Percentiles rank a stretch among this genome's conserved stretches.
These are phyloP conservation scores for Nanger granti DNA, from an alignment of 2,113 vertebrate species.

Conservation along the genomic window DNA sequence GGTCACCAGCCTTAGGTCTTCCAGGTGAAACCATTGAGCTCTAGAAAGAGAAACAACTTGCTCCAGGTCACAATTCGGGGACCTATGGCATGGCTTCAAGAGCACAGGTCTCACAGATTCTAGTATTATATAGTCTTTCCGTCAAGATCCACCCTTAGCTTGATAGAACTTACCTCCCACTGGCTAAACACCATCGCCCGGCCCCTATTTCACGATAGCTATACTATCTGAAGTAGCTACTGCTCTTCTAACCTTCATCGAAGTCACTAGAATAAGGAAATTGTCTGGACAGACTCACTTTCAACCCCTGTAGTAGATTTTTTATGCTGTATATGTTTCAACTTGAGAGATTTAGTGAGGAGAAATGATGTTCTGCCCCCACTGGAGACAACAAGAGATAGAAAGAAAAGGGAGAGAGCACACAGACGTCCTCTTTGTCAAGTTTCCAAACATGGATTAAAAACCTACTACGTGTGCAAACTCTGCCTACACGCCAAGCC, in stretches of 20 bases:
- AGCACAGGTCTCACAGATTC: not conserved
- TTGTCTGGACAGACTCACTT: not conserved
- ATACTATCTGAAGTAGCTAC: not conserved
- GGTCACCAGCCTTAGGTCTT: not conserved
- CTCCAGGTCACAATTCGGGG: not conserved
- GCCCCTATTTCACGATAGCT: not conserved
- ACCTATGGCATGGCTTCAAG: not conserved
- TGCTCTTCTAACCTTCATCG: not conserved
- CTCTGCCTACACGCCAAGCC: not conserved
- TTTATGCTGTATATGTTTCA: not conserved
- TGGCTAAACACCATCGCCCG: not conserved
- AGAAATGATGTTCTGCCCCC: not conserved
- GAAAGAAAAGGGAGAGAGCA: not conserved
- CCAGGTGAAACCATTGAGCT: not conserved
- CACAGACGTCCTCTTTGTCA: not conserved
- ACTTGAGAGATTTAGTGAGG: constrained; percentile 18
- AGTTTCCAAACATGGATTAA: not conserved
- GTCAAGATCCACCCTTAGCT: not conserved
- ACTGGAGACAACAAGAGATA: not conserved
- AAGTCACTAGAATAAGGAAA: not conserved
- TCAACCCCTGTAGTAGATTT: not conserved
- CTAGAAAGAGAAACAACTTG: not conserved
- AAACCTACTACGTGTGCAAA: not conserved
- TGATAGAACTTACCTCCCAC: not conserved
- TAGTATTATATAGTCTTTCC: not conserved